Base-by-base conservation (phyloP, 64 coral and sea anemone species). In the Stylophora pistillata region DNA sequence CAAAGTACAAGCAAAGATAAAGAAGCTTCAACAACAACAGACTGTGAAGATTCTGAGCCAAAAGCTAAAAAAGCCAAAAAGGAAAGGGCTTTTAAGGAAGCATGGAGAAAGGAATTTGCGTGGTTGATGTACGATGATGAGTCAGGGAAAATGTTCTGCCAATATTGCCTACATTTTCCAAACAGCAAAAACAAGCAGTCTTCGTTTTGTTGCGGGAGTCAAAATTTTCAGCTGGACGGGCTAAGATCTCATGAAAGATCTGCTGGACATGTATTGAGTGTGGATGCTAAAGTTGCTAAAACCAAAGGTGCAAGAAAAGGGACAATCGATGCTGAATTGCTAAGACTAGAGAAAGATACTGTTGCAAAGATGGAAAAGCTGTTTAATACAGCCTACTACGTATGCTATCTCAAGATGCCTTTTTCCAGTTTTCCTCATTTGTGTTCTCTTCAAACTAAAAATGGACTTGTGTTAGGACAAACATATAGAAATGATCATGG, bases 361-460 rank as follows among this genome's bases (percentile, higher is more conserved):
- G 37, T 47, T 47, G 37, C 37, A 47, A 47, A 47, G 37, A 47
- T 47, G 37, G 37, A 47, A 47, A 47, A 63, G 63, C 87, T 78
- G 61, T 78, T 89, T 29, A 69, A 89, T 52, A 89, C 87, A 68
- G 87, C 74, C 7, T 47, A 47, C 37, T 47, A 62, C 72, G 72
- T 88, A 77, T 77, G 74, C 25, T 78, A 88, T 88, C 21, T 53
- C 55, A 77, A 62, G 63, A 78, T 78, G 75, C 26, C 75, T 74
- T 61, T 74, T 89, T 78, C 87, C 74, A 78, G 71, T 66, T 78
- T 78, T 65, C 74, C 74, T 74, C 87, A 89, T 71, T 78, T 89
- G 74, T 89, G 87, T 79, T 89, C 87, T 28, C 58, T 89, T 55
- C 74, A 89, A 66, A 89, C 61, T 53, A 77, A 89, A 59, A 78